Evolutionary conservation across 1,140 invertebrate genomes (phyloP).

Genomic region (Macrotrachela quadricornifera): DNA sequence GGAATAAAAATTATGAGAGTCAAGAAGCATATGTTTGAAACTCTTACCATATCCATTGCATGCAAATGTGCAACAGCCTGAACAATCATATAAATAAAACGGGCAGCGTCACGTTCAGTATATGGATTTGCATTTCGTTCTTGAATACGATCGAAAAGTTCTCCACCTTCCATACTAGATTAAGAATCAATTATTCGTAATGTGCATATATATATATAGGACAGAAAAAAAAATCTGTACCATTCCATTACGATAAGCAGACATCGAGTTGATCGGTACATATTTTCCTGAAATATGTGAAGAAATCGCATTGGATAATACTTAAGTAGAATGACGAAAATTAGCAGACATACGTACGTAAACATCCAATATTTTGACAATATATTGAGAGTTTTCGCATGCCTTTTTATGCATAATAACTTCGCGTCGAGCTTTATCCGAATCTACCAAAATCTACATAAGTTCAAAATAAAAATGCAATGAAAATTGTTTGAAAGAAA

Average conservation of each 20-base stretch:
- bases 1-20: no score
- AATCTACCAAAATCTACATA: conserved; percentile 1
- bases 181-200: background rate
- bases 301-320: background rate
- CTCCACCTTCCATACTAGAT: conserved; percentile 78
- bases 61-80: conserved; percentile 82
- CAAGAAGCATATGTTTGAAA: no score
- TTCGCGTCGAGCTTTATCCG: conserved; percentile 5
- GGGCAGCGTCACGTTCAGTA: conserved; percentile 73
- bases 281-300: no score
- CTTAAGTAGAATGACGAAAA: background rate
- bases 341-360: conserved; percentile 54
- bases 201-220: background rate
- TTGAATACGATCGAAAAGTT: conserved; percentile 85
- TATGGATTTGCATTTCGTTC: conserved; percentile 73
- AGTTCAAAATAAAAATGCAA: background rate
- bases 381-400: conserved; percentile 4
- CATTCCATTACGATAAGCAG: conserved; percentile 6
- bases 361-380: conserved; percentile 6
- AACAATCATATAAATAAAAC: conserved; percentile 85
- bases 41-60: conserved; percentile 63
- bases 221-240: background rate
- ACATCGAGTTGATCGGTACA: background rate
- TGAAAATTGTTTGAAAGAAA: background rate
- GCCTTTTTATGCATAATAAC: conserved; percentile 1